A percentile compares a stretch with the other conserved stretches of the same genome.
phyloP scores from a whole-genome alignment of 2,888 invertebrate genomes.

The Drosophila borborema region DNA sequence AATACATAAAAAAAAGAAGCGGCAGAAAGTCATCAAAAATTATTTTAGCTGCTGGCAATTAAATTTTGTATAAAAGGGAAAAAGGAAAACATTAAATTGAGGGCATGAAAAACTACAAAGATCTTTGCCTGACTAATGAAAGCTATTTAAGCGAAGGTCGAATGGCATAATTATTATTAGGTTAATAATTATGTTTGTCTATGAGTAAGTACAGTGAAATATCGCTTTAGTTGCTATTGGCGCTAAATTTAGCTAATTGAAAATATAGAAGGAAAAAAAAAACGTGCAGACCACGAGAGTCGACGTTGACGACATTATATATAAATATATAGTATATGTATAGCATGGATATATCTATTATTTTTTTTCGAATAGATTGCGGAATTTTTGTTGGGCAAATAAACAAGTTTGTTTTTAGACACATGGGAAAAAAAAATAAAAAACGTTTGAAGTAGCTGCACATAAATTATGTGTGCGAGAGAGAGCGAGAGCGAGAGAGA shows the following conservation, averaged over 20 bases:
- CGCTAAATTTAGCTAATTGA: constrained; percentile 31
- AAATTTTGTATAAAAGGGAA: background rate
- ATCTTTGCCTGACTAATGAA: constrained; percentile 15
- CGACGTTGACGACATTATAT: constrained; percentile 25
- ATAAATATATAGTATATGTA: background rate
- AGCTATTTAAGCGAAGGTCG: background rate
- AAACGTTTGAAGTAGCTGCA: constrained; percentile 49
- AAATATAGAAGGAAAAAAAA: constrained; percentile 17
- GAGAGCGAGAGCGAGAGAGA: constrained; percentile 1
- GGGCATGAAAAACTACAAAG: background rate
- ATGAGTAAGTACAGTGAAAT: background rate
- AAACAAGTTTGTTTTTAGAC: constrained; percentile 59
- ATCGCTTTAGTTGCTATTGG: constrained; percentile 8
- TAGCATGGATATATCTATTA: background rate
- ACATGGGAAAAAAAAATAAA: constrained; percentile 26
- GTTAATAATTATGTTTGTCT: background rate
- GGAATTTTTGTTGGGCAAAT: constrained; percentile 61
- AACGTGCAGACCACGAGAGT: constrained; percentile 72
- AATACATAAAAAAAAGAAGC: background rate
- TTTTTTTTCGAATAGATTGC: constrained; percentile 23
- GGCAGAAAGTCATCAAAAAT: background rate
- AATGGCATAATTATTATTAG: background rate
- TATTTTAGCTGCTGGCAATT: background rate
- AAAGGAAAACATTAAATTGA: background rate
- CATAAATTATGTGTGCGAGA: constrained; percentile 48